Conservation (phyloP, 2,113 vertebrate species). For the Plecturocebus donacophilus region DNA sequence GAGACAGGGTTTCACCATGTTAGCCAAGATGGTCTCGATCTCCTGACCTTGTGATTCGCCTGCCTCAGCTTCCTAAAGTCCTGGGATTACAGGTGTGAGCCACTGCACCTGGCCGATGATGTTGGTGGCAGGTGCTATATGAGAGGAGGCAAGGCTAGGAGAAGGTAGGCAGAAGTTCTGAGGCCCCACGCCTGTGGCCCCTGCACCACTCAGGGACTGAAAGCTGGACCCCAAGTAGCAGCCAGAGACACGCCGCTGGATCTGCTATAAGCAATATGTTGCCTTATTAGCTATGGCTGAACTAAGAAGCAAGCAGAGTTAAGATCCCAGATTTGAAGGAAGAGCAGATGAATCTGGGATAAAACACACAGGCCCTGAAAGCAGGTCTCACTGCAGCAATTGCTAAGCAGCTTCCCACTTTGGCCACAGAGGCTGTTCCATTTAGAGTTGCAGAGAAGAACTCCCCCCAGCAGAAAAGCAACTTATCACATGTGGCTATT, state of each 20-base stretch:
- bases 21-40: too few species aligned
- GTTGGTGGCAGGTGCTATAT: neutral
- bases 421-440: neutral
- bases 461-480: neutral
- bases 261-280: neutral
- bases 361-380: rapidly evolving
- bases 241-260: neutral
- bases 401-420: neutral
- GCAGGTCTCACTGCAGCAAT: neutral
- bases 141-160: too few species aligned
- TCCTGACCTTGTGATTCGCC: too few species aligned
- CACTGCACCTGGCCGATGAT: too few species aligned
- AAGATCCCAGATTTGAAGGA: neutral
- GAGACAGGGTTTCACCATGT: too few species aligned
- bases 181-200: neutral
- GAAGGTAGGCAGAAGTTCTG: neutral
- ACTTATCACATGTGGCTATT: rapidly evolving
- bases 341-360: neutral
- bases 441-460: neutral
- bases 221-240: neutral
- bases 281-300: neutral
- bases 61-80: too few species aligned
- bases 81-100: too few species aligned
- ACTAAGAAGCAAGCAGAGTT: neutral
- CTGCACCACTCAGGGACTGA: neutral